phyloP scores from a whole-genome alignment of 2,888 invertebrate species.

The Dolichomitus sp. region DNA sequence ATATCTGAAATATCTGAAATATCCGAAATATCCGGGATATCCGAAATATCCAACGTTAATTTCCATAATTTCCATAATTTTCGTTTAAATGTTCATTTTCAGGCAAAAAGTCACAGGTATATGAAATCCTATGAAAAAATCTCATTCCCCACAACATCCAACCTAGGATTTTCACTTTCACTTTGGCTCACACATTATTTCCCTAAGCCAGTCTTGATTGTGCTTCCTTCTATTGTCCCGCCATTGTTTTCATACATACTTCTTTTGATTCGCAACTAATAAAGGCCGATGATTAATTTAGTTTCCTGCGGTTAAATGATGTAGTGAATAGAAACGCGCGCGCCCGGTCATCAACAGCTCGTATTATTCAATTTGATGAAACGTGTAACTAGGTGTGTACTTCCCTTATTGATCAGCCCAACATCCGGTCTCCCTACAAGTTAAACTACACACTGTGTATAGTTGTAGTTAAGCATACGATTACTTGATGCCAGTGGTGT shows the following conservation, averaged over 20 bases:
- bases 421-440: constrained; percentile 46
- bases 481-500: constrained; percentile 38
- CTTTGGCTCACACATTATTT: neutral
- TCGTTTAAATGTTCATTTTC: no score
- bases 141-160: neutral
- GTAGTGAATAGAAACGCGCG: constrained; percentile 1
- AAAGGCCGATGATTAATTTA: constrained; percentile 17
- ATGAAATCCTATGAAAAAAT: no score
- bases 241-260: neutral
- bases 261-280: constrained; percentile 9
- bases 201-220: neutral
- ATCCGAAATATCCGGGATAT: no score
- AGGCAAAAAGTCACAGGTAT: no score
- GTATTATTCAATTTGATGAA: constrained; percentile 46
- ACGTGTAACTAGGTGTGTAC: constrained; percentile 37
- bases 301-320: constrained; percentile 36
- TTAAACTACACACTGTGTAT: neutral
- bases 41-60: no score
- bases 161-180: neutral
- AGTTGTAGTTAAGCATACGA: constrained; percentile 30
- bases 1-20: no score
- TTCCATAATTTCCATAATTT: no score
- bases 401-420: constrained; percentile 17
- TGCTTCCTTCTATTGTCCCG: neutral
- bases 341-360: constrained; percentile 3